Evolutionary conservation across 1,140 invertebrate genomes (phyloP), one percentile per base, ranked within the genome.

Genomic region (Pachyrhynchus sulphureomaculatus): DNA sequence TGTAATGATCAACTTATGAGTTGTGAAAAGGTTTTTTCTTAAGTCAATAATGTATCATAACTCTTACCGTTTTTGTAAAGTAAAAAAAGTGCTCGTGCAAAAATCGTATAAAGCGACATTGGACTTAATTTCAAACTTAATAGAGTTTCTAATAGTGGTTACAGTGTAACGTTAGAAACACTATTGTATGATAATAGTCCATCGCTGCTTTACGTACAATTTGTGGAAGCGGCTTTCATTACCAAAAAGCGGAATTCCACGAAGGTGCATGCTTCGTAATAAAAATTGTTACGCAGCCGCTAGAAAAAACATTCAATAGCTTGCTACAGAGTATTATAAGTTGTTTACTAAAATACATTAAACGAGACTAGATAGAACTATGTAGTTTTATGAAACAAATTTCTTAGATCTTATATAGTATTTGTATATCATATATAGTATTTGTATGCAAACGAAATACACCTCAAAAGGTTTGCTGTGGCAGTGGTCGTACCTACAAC

Each of bases 1-100:
- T 20, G 36, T 44, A 32, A 33, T 49, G 15, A 39, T 26, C 44
- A 36, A 20, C 49, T 48, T 37, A 49, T 59, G 64, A 64, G 62
- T 68, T 61, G 64, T 64, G 45, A 36, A 59, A 41, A 62, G 45
- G 52, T 47, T 61, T 62, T 17, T 51, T 21, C 17, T 32, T 17
- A 3, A 3, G 20, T 33, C n/a, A 18, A 5, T 23, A 15, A 21
- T 20, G 4, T 18, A 12, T 23, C 32, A 12, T 12, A 21, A n/a
- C 24, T 12, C 10, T 33, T 49, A 15, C 10, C n/a, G 12, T 15
- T 13, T 33, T 51, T 18, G 24, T n/a, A 24, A 10, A 17, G 20
- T 18, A 17, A 53, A 26, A 53, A 44, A 42, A 18, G 37, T 55
- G 41, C 41, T 15, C 13, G 37, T 55, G 53, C 34, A 52, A 52